Conservation (phyloP, 2,113 vertebrate species). For the Coreoperca whiteheadi region DNA sequence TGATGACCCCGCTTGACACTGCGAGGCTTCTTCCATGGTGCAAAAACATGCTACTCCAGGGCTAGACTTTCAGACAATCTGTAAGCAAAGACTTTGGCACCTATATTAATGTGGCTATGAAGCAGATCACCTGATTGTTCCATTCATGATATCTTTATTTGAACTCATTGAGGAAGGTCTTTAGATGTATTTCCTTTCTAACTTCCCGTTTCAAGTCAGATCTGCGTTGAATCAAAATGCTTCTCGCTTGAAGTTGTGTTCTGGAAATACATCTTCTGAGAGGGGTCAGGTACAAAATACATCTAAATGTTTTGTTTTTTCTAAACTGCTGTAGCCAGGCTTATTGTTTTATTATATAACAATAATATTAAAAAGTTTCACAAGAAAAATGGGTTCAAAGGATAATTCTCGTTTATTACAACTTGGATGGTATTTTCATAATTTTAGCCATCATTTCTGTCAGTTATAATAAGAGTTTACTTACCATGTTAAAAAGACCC, state of each 20-base stretch:
- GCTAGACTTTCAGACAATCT: constrained; percentile 73
- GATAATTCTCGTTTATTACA: not conserved
- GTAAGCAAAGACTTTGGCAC: constrained; percentile 16
- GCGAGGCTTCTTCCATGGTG: constrained; percentile 51
- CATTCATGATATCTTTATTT: not conserved
- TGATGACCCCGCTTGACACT: constrained; percentile 79
- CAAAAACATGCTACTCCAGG: constrained; percentile 78
- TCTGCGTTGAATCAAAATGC: not conserved
- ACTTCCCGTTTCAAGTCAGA: not conserved
- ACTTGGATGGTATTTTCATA: not conserved
- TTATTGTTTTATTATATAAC: not conserved
- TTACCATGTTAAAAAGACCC: not conserved
- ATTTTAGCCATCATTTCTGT: not conserved
- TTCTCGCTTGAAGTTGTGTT: not conserved
- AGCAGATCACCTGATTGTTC: not conserved
- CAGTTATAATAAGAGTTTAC: not conserved
- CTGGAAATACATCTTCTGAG: not conserved
- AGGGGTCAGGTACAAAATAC: not conserved
- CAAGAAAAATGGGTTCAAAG: not conserved
- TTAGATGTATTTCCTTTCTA: not conserved
- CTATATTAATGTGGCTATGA: constrained; percentile 3
- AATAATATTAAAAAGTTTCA: not conserved
- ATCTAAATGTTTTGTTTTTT: not conserved
- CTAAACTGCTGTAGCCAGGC: not conserved
- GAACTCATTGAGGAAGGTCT: not conserved